Evolutionary conservation across 2,888 invertebrate genomes (phyloP).

Genomic region (Drosophila colorata): DNA sequence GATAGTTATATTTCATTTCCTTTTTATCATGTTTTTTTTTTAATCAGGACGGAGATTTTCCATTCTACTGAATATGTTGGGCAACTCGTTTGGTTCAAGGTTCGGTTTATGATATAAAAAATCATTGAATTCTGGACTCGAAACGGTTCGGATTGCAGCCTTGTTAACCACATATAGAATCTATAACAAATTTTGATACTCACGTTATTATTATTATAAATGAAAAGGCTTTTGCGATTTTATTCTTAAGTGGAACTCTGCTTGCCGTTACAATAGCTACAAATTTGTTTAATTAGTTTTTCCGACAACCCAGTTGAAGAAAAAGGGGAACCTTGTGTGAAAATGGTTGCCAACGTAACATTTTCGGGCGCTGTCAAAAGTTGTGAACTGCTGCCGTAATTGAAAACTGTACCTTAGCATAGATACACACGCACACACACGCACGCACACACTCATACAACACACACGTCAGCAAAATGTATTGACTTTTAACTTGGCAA

Average conservation of each 20-base stretch:
- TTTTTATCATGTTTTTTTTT: too few relatives aligned
- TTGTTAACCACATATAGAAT: too few relatives aligned
- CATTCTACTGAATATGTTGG: too few relatives aligned
- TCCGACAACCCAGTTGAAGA: constrained; percentile 4
- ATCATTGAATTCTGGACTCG: too few relatives aligned
- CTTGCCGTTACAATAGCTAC: neutral
- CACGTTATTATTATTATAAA: too few relatives aligned
- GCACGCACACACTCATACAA: constrained; percentile 3
- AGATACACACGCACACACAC: constrained; percentile 46
- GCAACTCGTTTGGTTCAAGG: too few relatives aligned
- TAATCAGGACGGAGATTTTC: too few relatives aligned
- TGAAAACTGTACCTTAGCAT: constrained; percentile 73
- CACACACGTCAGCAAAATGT: constrained; percentile 68
- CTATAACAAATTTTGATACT: too few relatives aligned
- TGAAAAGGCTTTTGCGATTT: too few relatives aligned
- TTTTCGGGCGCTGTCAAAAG: constrained; percentile 69
- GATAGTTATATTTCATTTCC: too few relatives aligned
- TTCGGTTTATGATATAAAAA: too few relatives aligned
- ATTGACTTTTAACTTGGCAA: constrained; percentile 76
- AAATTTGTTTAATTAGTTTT: constrained; percentile 21
- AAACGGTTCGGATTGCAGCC: too few relatives aligned
- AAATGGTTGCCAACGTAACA: constrained; percentile 39
- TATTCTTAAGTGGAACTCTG: neutral
- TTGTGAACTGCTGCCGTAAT: constrained; percentile 71
- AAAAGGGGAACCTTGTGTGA: constrained; percentile 15